Conservation (phyloP, 1,140 invertebrate species). For the Heliothis subflexa region DNA sequence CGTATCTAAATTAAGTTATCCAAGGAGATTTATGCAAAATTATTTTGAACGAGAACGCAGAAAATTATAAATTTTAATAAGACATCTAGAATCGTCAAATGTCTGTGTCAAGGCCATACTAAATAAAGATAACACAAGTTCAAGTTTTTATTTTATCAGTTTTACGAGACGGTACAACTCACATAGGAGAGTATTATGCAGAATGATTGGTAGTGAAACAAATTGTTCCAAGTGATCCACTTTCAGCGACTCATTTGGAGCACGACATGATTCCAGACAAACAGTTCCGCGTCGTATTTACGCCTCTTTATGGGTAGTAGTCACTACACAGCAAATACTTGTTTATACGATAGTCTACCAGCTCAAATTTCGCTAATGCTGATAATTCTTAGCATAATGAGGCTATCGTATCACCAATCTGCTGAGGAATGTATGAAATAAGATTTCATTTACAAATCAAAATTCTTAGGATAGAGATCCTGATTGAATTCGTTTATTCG, state of each 20-base stretch:
- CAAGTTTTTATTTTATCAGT: not conserved
- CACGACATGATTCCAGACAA: constrained; percentile 5
- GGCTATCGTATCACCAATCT: not conserved
- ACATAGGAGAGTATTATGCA: not conserved
- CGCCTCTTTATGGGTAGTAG: not conserved
- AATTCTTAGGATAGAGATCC: too few species aligned
- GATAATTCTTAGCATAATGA: not conserved
- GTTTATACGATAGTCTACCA: not conserved
- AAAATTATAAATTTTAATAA: not conserved
- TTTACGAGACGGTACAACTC: too few species aligned
- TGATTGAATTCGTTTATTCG: too few species aligned
- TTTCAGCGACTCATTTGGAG: constrained; percentile 23
- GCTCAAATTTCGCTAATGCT: not conserved
- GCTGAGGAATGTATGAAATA: not conserved
- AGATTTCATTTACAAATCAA: too few species aligned
- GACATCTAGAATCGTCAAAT: not conserved
- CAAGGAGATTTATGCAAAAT: not conserved
- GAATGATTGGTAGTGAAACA: not conserved
- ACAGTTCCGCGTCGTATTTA: not conserved
- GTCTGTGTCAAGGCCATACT: not conserved
- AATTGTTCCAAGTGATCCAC: constrained; percentile 23
- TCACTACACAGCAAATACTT: not conserved
- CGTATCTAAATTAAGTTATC: too few species aligned
- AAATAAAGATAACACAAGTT: not conserved
- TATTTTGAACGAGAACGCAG: not conserved